These are phyloP conservation scores for Nematolebias whitei DNA, from an alignment of 2,113 vertebrate species.

Conservation along the genomic window DNA sequence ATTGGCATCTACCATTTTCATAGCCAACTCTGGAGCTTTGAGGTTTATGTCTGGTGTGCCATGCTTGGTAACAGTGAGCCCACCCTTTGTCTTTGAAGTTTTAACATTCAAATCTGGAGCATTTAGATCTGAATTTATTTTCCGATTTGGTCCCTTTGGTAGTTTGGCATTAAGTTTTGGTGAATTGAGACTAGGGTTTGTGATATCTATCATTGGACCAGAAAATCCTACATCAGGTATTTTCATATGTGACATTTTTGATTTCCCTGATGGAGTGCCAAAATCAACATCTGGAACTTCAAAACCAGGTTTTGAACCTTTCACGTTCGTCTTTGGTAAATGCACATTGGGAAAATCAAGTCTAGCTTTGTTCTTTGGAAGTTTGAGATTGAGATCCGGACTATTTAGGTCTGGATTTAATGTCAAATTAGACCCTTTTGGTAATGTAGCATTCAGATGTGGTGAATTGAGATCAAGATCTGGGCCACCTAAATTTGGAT, in stretches of 20 bases:
- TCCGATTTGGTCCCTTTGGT: slow-evolving; percentile 46
- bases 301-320: background rate
- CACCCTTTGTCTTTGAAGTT: slow-evolving; percentile 62
- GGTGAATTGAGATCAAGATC: slow-evolving; percentile 46
- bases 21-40: slow-evolving; percentile 55
- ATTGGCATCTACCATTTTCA: slow-evolving; percentile 41
- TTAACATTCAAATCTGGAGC: slow-evolving; percentile 52
- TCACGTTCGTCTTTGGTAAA: slow-evolving; percentile 1
- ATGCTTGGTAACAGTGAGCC: slow-evolving; percentile 39
- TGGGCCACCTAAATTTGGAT: slow-evolving; percentile 43
- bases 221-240: slow-evolving; percentile 63
- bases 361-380: background rate
- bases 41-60: slow-evolving; percentile 52
- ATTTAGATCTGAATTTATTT: slow-evolving; percentile 50
- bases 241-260: slow-evolving; percentile 56
- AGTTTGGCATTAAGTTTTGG: slow-evolving; percentile 40
- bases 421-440: background rate
- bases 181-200: slow-evolving; percentile 44
- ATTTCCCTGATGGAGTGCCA: slow-evolving; percentile 43
- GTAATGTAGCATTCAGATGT: background rate
- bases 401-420: background rate
- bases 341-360: background rate
- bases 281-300: slow-evolving; percentile 30
- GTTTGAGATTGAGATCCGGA: background rate
- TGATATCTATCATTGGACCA: slow-evolving; percentile 39